Conservation (phyloP, 37 sponge, comb jelly and placozoan genomes). For the Corticium candelabrum region DNA sequence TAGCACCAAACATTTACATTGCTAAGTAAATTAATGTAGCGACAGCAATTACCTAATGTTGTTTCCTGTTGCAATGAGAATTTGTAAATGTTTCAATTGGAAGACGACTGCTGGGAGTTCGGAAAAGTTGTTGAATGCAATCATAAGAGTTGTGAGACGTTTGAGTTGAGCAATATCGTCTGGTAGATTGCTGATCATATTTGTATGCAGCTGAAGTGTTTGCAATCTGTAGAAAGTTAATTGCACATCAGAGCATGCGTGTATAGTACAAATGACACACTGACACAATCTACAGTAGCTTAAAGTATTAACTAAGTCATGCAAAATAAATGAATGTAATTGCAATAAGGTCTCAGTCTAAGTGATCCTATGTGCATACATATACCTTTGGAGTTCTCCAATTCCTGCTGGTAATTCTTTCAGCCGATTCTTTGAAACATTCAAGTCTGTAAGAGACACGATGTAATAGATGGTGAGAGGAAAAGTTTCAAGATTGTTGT, state of each 20-base stretch:
- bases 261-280: too few species aligned
- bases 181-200: slow-evolving; percentile 53
- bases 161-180: slow-evolving; percentile 32
- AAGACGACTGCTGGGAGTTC: slow-evolving; percentile 36
- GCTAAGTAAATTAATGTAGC: neutral
- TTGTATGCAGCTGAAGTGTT: slow-evolving; percentile 65
- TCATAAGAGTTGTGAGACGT: slow-evolving; percentile 35
- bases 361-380: too few species aligned
- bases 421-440: neutral
- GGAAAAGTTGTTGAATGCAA: slow-evolving; percentile 68
- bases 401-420: slow-evolving; percentile 10
- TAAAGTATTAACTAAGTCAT: too few species aligned
- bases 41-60: slow-evolving; percentile 50
- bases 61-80: slow-evolving; percentile 57
- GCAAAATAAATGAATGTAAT: too few species aligned
- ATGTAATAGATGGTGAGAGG: slow-evolving; percentile 54
- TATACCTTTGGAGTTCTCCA: neutral
- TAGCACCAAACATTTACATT: slow-evolving; percentile 6
- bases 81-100: slow-evolving; percentile 35
- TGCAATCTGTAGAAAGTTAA: slow-evolving; percentile 27
- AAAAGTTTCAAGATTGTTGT: slow-evolving; percentile 59
- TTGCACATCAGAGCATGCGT: too few species aligned
- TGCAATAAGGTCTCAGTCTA: too few species aligned
- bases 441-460: slow-evolving; percentile 18
- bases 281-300: too few species aligned